Conservation (phyloP, 2,797 vertebrate genomes). For the Coluber constrictor region DNA sequence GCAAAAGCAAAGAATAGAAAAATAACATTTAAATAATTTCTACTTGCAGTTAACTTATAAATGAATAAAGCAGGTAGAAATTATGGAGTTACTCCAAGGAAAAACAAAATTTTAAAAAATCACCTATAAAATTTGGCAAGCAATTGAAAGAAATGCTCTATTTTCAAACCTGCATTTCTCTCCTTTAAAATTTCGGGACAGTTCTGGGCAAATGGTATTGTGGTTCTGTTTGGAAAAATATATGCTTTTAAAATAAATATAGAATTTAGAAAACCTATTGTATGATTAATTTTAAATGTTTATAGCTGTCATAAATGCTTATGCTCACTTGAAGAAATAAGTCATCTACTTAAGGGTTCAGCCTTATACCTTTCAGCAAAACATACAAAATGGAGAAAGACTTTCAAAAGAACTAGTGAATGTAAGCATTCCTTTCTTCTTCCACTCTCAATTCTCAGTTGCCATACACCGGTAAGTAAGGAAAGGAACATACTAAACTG, state of each 20-base stretch:
- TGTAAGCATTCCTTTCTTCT: neutral
- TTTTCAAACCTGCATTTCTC: neutral
- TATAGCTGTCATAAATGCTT: neutral
- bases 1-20: neutral
- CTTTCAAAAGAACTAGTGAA: neutral
- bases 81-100: neutral
- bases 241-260: neutral
- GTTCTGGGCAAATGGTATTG: neutral
- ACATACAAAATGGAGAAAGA: neutral
- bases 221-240: neutral
- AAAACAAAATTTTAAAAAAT: neutral
- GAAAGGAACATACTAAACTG: neutral
- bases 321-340: neutral
- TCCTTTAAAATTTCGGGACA: neutral
- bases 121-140: neutral
- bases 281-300: neutral
- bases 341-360: neutral
- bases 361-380: neutral
- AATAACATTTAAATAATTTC: slow-evolving; percentile 8
- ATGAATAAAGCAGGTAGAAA: neutral
- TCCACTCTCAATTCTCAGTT: neutral
- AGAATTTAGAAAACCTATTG: neutral
- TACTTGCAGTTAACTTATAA: neutral
- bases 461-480: no score
- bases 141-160: neutral